Evolutionary conservation across 2,797 vertebrate genomes (phyloP), one percentile per base, ranked within the genome.

Genomic region (Poecilia gillii): DNA sequence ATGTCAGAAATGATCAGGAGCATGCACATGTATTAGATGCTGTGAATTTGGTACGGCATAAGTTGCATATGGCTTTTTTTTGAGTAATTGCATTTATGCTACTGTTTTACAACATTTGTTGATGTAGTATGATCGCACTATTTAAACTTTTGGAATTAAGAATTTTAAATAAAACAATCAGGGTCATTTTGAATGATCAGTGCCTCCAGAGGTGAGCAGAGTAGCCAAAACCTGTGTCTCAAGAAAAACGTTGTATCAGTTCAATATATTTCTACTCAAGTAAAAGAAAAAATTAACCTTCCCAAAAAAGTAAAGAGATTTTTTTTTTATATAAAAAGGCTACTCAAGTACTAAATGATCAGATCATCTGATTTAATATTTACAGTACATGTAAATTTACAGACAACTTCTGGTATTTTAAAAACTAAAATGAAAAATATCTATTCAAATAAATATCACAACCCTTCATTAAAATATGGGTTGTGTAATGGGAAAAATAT

Each of bases 11-110:
- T 80, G 79, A 90, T 89, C 76, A 83, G 81, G 59, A 75, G 82
- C 81, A 89, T 66, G 74, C 76, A 83, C 86, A 87, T 71, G 77
- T 74, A 80, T 87, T 82, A 86, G 82, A 91, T 86, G 85, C 86
- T 87, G 88, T 84, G 62, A 84, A 85, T 89, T 85, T 85, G 87
- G 87, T 74, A 46, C 75, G 82, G 77, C 80, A 74, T 83, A 78
- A 81, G 75, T 86, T 88, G 81, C 85, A 85, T 66, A 74, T 78
- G 16, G 75, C 87, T 81, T 85, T 76, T 51, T 51, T 51, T n/a
- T 79, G 74, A 79, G 81, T 83, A 25, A n/a, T 46, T 46, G 25
- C 12, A n/a, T 25, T 70, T 6, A 45, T 45, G 14, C 23, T 70
- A 25, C 4, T 70, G 5, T 70, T 64, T 20, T 66, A 39, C 62